Base-by-base conservation (phyloP, 1,140 invertebrate species). In the Lordiphosa mommai region DNA sequence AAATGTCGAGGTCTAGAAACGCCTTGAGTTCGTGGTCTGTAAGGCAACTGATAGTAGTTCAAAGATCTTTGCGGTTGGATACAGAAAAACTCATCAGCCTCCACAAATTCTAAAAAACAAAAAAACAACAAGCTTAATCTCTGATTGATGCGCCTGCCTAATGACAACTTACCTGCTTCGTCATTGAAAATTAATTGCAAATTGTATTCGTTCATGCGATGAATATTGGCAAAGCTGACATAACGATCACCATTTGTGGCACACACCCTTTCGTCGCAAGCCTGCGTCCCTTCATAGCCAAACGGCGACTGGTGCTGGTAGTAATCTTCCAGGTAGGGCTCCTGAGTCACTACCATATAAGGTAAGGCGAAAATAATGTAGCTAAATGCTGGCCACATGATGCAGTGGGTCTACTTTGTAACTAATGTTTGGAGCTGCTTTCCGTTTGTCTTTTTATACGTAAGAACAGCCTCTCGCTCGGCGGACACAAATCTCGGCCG, bases 241-340 rank as follows among this genome's bases (percentile, higher is more conserved):
- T 71, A 82, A 0, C 50, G 58, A 12, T 40, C 40, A 0, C 71
- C 77, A 32, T 64, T 59, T 10, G 38, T 55, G 10, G 23, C 61
- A 8, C 74, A 80, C 1, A 80, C 38, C 16, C 57, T 27, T 0
- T 32, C 59, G 0, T 58, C 61, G 17, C 76, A 80, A 14, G 20
- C 23, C n/a, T n/a, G n/a, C n/a, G n/a, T n/a, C n/a, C n/a, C n/a
- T 1, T 9, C 10, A 12, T 61, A 51, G 23, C 29, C 33, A 17
- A 23, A 17, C 8, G 16, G 3, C 14, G 6, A 33, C 0, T 43
- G 9, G 7, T 20, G n/a, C 4, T 16, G 30, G 2, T 20, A n/a
- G 1, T 48, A 7, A n/a, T 14, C 20, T 2, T 38, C 36, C 1
- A 6, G 4, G 16, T 41, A 72, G 12, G 47, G 49, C n/a, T 55